Conservation (phyloP, 2,113 vertebrate species). For the Pleuronectes platessa region DNA sequence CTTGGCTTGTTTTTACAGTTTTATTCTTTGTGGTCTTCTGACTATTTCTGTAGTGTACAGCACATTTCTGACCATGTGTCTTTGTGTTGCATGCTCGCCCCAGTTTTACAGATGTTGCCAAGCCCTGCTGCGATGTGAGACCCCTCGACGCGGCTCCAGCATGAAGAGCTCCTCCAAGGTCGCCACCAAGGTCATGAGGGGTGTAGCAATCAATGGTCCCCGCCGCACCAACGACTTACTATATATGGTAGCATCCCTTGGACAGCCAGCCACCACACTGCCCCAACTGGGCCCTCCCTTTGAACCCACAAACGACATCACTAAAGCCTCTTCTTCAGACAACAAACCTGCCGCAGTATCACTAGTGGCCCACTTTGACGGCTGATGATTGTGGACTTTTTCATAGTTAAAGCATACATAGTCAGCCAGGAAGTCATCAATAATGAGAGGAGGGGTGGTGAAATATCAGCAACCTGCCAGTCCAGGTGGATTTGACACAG, state of each 20-base stretch:
- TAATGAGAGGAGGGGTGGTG: slow-evolving; percentile 8
- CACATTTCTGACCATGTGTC: slow-evolving; percentile 19
- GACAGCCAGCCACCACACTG: slow-evolving; percentile 29
- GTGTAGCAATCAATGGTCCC: slow-evolving; percentile 3
- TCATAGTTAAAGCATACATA: neutral
- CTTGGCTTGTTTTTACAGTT: neutral
- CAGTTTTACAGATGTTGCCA: slow-evolving; percentile 88
- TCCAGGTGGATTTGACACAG: slow-evolving; percentile 35
- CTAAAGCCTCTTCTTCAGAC: slow-evolving; percentile 52
- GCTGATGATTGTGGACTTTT: slow-evolving; percentile 29
- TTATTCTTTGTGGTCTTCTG: neutral
- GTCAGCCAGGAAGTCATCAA: slow-evolving; percentile 19
- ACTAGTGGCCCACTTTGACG: slow-evolving; percentile 65
- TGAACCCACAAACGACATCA: slow-evolving; percentile 46
- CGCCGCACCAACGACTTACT: slow-evolving; percentile 58
- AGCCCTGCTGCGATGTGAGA: slow-evolving; percentile 76
- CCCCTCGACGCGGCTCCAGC: slow-evolving; percentile 63
- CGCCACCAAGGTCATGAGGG: slow-evolving; percentile 57
- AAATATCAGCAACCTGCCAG: neutral
- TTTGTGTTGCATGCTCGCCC: slow-evolving; percentile 37
- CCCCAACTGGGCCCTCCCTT: slow-evolving; percentile 48
- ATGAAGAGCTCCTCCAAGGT: slow-evolving; percentile 75
- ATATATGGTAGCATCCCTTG: slow-evolving; percentile 73
- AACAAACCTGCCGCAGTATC: slow-evolving; percentile 53
- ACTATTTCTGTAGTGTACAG: neutral